Evolutionary conservation across 2,797 vertebrate genomes (phyloP), one percentile per base, ranked within the genome.

Genomic region (Phoeniculus purpureus): DNA sequence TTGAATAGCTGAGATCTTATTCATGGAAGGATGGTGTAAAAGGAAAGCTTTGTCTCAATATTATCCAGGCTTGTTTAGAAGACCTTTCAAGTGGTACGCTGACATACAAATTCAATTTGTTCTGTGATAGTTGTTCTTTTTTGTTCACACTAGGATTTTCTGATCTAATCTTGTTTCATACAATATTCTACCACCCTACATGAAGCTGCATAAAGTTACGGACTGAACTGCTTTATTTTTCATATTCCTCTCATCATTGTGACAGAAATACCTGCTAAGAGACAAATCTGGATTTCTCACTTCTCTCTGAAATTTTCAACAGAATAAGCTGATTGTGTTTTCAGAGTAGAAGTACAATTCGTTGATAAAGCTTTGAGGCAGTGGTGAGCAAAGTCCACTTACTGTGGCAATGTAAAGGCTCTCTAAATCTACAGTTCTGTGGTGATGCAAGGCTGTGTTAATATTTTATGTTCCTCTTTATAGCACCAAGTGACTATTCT

Each of bases 401-500:
- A 40, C 73, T 68, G 6, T 82, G 45, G 32, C 23, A 66, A 12
- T 37, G 11, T 62, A 73, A 87, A 91, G 29, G 32, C 37, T 56
- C 61, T 61, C 65, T 52, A 71, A 77, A 77, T 80, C 81, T 40
- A 51, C 9, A 12, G 48, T 76, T 78, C 13, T 73, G 13, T 92
- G 47, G 23, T 8, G 7, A 77, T 71, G 9, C 67, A 82, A 79
- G 77, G 7, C 23, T 15, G 61, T 67, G 18, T 74, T 88, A 82
- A 61, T 81, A 71, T 79, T 91, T 88, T 75, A 88, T 65, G 11
- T 70, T 94, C 27, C 61, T 90, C 88, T 92, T 62, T 81, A 47
- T 65, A 91, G 32, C 40, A 74, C 26, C 19, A 85, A 68, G 66
- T 62, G 48, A 26, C 19, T 76, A 14, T 22, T 79, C 60, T 91